A percentile compares a stretch with the other conserved stretches of the same genome.
Evolutionary conservation across 2,888 invertebrate species (phyloP).

Genomic region (Nephrotoma appendiculata): DNA sequence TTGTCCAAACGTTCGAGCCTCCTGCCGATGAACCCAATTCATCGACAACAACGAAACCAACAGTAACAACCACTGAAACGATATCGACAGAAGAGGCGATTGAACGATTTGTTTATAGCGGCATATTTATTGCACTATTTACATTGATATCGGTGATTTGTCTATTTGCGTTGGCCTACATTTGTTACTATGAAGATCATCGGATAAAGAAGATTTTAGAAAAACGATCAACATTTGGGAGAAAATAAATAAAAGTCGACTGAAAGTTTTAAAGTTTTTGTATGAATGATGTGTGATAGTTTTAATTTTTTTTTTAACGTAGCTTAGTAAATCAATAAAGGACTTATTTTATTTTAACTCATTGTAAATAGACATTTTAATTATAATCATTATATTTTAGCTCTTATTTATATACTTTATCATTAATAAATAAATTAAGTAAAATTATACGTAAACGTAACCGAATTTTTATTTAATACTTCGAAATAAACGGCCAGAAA

Average conservation of each 20-base stretch:
- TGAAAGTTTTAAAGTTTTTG: neutral
- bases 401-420: neutral
- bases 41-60: neutral
- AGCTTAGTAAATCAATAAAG: neutral
- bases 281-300: neutral
- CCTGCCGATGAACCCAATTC: neutral
- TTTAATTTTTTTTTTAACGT: neutral
- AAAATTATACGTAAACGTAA: neutral
- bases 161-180: neutral
- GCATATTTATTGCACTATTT: neutral
- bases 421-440: neutral
- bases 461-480: neutral
- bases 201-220: constrained; percentile 1
- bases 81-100: neutral
- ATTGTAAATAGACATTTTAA: neutral
- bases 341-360: neutral
- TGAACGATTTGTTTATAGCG: neutral
- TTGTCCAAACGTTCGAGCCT: neutral
- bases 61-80: neutral
- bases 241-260: neutral
- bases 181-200: constrained; percentile 2
- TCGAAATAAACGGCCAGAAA: neutral
- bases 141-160: neutral
- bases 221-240: neutral
- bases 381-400: neutral